A percentile compares a stretch with the other conserved stretches of the same genome.
phyloP scores from a whole-genome alignment of 2,113 vertebrate species.

The Alectura lathami region DNA sequence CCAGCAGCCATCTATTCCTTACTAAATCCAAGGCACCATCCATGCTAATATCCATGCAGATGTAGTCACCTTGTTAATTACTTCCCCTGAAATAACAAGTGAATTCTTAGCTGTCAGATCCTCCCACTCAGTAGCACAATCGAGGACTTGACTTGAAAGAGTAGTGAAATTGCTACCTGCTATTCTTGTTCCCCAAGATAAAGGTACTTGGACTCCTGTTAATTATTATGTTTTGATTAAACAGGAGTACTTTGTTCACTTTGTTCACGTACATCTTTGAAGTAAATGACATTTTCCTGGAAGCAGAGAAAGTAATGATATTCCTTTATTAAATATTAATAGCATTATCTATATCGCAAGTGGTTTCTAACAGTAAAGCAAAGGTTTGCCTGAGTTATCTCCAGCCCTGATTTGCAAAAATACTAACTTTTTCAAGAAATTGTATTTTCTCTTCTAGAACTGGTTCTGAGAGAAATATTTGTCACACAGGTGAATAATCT shows the following conservation, averaged over 20 bases:
- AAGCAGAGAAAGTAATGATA: neutral
- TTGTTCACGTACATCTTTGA: slow-evolving; percentile 9
- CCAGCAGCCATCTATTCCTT: neutral
- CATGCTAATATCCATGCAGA: neutral
- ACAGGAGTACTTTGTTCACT: slow-evolving; percentile 6
- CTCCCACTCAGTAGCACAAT: neutral
- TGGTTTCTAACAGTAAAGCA: neutral
- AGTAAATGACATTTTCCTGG: slow-evolving; percentile 7
- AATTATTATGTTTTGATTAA: slow-evolving; percentile 67
- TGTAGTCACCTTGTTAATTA: slow-evolving; percentile 47
- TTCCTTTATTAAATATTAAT: slow-evolving; percentile 5
- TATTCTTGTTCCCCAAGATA: slow-evolving; percentile 7
- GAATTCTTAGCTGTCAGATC: neutral
- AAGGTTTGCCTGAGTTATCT: neutral
- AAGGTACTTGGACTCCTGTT: neutral
- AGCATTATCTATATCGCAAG: neutral
- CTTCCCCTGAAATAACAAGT: slow-evolving; percentile 4
- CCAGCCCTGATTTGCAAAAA: neutral
- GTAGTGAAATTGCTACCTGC: slow-evolving; percentile 29
- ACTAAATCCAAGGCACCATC: neutral
- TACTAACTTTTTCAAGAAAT: neutral
- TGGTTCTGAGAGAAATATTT: neutral
- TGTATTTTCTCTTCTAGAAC: fast-evolving
- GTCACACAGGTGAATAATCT: neutral
- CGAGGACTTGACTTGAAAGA: neutral